A percentile compares a stretch with the other conserved stretches of the same genome.
phyloP scores from a whole-genome alignment of 1,140 invertebrate species.

The Phymorhynchus buccinoides region DNA sequence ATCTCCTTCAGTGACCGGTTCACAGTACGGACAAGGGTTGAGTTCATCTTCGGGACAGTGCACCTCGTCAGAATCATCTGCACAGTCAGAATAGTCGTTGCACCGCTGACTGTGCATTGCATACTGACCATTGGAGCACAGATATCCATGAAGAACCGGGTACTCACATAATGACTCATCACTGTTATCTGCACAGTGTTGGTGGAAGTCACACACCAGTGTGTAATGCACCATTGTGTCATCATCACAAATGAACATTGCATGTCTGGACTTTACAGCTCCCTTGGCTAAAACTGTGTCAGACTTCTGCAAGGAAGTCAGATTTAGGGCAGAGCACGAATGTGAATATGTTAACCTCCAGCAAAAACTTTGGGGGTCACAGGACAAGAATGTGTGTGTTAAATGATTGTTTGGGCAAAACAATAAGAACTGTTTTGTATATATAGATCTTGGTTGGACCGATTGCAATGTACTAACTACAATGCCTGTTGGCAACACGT shows the following conservation, averaged over 20 bases:
- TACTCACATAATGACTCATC: constrained; percentile 13
- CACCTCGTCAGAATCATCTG: constrained; percentile 3
- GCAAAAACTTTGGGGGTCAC: not conserved
- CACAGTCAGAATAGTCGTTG: constrained; percentile 3
- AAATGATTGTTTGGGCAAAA: not conserved
- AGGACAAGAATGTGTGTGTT: not conserved
- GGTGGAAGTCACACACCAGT: constrained; percentile 28
- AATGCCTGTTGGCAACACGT: not conserved
- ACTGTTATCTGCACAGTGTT: not conserved
- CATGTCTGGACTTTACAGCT: not conserved
- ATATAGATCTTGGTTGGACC: not conserved
- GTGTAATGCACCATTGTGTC: constrained; percentile 4
- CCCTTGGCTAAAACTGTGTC: not conserved
- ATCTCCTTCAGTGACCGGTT: not conserved
- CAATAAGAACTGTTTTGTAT: not conserved
- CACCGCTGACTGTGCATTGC: not conserved
- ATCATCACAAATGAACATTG: not conserved
- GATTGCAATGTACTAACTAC: not conserved
- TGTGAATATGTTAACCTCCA: not conserved
- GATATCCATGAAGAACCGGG: not conserved
- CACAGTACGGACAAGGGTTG: not conserved
- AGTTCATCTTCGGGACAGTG: not conserved
- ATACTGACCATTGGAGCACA: not conserved
- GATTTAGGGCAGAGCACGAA: not conserved
- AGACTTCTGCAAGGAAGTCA: not conserved